phyloP scores from a whole-genome alignment of 2,888 invertebrate species.

The Heliconius charithonia region DNA sequence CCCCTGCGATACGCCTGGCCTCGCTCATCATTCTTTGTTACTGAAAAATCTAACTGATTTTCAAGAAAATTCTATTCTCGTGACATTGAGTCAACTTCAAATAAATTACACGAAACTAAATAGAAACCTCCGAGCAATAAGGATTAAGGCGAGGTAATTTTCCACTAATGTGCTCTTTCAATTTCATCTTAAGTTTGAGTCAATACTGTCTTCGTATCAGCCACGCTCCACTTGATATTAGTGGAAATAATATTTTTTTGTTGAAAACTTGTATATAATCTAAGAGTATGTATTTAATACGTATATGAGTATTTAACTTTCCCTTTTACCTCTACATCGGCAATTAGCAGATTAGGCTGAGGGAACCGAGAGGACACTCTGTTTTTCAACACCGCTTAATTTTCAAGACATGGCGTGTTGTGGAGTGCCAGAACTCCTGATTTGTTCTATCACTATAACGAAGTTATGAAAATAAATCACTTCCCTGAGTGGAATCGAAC shows the following conservation, averaged over 20 bases:
- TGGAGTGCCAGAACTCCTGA: too few species aligned
- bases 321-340: too few species aligned
- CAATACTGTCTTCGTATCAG: constrained; percentile 33
- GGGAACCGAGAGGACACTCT: too few species aligned
- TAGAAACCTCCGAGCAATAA: constrained; percentile 40
- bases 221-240: background rate
- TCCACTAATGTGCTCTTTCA: constrained; percentile 45
- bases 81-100: constrained; percentile 33
- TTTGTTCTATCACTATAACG: too few species aligned
- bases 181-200: constrained; percentile 44
- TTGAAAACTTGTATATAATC: background rate
- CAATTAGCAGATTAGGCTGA: too few species aligned
- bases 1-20: too few species aligned
- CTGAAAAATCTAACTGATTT: background rate
- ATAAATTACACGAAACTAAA: constrained; percentile 41
- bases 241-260: constrained; percentile 10
- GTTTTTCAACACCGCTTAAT: too few species aligned
- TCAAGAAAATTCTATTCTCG: constrained; percentile 5
- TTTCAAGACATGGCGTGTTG: too few species aligned
- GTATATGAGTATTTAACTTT: too few species aligned
- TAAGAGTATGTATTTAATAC: background rate
- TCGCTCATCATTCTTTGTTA: background rate
- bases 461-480: too few species aligned
- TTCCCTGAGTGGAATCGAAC: too few species aligned
- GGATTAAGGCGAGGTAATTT: constrained; percentile 42